Base-by-base conservation (phyloP, 2,888 invertebrate species). In the Prosopocoilus inquinatus region DNA sequence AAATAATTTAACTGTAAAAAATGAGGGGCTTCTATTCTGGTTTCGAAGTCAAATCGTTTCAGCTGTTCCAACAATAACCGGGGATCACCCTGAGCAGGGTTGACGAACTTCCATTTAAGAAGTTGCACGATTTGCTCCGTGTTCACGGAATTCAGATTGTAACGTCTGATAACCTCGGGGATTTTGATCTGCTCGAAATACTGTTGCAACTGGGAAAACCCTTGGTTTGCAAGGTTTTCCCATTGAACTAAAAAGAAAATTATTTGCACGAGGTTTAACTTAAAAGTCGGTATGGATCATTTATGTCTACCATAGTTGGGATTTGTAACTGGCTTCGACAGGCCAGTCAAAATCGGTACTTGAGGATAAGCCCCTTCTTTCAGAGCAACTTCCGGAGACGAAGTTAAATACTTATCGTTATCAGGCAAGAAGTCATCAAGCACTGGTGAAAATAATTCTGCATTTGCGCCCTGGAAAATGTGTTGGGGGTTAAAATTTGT, bases 341-440 rank as follows among this genome's bases (percentile, higher is more conserved):
- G 81, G 15, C 90, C 90, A 47, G 87, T 80, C 51, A 90, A 75
- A 44, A 89, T 75, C 28, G 89, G 86, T 11, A 89, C 81, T 71
- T 84, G 82, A 53, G 80, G 74, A 64, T 79, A 81, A 55, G 79
- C 76, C 53, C 82, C 80, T 38, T 74, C 70, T 59, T 80, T 78
- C 28, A 88, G 72, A 39, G 82, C 82, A 56, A 75, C 74, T 33
- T 77, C 68, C 34, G 87, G 81, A 57, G 82, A 78, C 54, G 74
- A 67, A 4, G 86, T 84, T 61, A 87, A 76, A 70, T 85, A 87
- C 67, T 83, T 83, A 65, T 85, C 83, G 3, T 80, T 78, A 57
- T 79, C 79, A 43, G 82, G 80, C 58, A 88, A 77, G 72, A 84
- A 87, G 44, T 71, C 75, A 70, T 88, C 88, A 1, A 86, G 74